Evolutionary conservation across 2,888 invertebrate species (phyloP).

Genomic region (Julus scandinavius): DNA sequence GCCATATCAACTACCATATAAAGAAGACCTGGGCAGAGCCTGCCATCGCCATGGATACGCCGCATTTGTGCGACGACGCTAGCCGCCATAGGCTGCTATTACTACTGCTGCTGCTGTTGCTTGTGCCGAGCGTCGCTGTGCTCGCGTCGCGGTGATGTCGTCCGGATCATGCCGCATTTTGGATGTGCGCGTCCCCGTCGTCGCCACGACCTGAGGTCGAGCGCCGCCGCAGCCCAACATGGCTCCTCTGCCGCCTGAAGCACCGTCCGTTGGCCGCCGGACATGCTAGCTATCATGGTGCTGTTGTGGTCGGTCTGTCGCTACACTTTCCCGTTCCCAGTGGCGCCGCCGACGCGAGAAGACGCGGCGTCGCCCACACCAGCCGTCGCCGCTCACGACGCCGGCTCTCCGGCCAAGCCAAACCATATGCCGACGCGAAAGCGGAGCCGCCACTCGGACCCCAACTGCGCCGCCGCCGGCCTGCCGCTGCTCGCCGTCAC

Average conservation of each 20-base stretch:
- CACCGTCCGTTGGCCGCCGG: background rate
- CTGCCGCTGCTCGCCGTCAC: background rate
- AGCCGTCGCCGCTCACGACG: slow-evolving; percentile 69
- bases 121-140: background rate
- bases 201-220: background rate
- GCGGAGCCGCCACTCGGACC: slow-evolving; percentile 52
- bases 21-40: background rate
- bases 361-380: slow-evolving; percentile 25
- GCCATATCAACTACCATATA: too few species aligned
- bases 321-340: slow-evolving; percentile 67
- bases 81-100: background rate
- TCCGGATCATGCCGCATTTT: background rate
- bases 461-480: slow-evolving; percentile 2
- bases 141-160: background rate
- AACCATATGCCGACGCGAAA: slow-evolving; percentile 50
- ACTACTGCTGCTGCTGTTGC: background rate
- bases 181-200: background rate
- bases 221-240: background rate
- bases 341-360: slow-evolving; percentile 64
- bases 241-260: background rate
- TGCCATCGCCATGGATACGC: slow-evolving; percentile 25
- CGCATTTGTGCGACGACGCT: background rate
- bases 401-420: slow-evolving; percentile 64
- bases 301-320: slow-evolving; percentile 56
- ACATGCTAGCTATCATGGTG: slow-evolving; percentile 56